phyloP scores from a whole-genome alignment of 1,140 invertebrate species.

The Hylaeus anthracinus region DNA sequence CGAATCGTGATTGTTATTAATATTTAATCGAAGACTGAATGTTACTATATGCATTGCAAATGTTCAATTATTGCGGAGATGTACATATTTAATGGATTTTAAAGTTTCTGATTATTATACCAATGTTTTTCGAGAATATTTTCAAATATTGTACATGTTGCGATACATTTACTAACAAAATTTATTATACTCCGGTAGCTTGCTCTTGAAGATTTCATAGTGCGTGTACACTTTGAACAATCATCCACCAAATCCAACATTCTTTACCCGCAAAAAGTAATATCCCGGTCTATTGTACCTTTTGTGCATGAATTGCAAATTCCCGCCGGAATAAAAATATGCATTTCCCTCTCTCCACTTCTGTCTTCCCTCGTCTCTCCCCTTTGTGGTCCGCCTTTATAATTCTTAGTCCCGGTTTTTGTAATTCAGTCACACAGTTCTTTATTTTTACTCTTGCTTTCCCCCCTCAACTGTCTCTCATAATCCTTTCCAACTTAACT shows the following conservation, averaged over 20 bases:
- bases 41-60: no score
- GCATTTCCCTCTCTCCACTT: not conserved
- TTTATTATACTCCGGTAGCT: not conserved
- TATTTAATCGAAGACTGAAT: no score
- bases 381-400: slow-evolving; percentile 19
- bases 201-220: not conserved
- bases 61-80: no score
- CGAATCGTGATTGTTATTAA: no score
- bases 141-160: not conserved
- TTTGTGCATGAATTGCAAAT: slow-evolving; percentile 38
- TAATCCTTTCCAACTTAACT: slow-evolving; percentile 41
- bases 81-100: no score
- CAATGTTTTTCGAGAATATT: not conserved
- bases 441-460: slow-evolving; percentile 7
- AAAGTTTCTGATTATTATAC: no score
- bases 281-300: slow-evolving; percentile 31
- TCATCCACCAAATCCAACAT: slow-evolving; percentile 17
- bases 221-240: slow-evolving; percentile 9
- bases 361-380: not conserved
- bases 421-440: slow-evolving; percentile 21
- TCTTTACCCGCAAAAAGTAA: slow-evolving; percentile 32
- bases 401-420: slow-evolving; percentile 36
- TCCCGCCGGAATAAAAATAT: slow-evolving; percentile 41
- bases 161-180: not conserved
- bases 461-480: slow-evolving; percentile 34